phyloP scores from a whole-genome alignment of 2,113 vertebrate genomes.

The Burhinus bistriatus region DNA sequence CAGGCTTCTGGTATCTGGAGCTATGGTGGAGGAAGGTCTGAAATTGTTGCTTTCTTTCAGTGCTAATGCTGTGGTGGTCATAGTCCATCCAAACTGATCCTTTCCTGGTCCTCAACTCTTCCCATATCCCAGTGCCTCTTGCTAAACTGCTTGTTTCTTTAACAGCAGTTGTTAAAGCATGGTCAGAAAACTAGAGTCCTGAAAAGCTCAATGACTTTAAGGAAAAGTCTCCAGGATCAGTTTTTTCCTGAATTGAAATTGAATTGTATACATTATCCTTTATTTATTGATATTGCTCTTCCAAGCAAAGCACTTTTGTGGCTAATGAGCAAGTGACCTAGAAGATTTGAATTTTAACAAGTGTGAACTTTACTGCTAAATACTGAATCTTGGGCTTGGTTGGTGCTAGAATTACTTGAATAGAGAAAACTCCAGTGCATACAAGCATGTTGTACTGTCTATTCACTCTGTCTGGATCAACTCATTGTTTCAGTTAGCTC shows the following conservation, averaged over 20 bases:
- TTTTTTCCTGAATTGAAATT: constrained; percentile 1
- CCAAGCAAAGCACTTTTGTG: background rate
- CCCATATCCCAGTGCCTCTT: background rate
- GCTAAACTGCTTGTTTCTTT: background rate
- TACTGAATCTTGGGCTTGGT: background rate
- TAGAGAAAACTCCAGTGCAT: background rate
- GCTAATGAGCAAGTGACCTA: background rate
- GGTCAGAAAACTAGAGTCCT: background rate
- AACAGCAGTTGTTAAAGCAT: background rate
- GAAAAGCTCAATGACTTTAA: background rate
- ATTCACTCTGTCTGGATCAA: background rate
- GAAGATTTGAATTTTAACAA: background rate
- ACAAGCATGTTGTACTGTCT: background rate
- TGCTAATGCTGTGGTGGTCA: background rate
- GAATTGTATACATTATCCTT: background rate
- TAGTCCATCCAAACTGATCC: background rate
- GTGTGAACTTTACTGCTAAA: background rate
- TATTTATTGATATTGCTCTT: background rate
- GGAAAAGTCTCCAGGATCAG: background rate
- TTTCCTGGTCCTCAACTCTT: background rate
- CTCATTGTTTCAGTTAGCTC: background rate
- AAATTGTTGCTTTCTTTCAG: background rate
- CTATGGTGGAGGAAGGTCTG: background rate
- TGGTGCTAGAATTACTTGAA: background rate
- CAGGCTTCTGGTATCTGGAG: background rate